Evolutionary conservation across 1,140 invertebrate genomes (phyloP), one percentile per base, ranked within the genome.

Genomic region (Sweltsa coloradensis): DNA sequence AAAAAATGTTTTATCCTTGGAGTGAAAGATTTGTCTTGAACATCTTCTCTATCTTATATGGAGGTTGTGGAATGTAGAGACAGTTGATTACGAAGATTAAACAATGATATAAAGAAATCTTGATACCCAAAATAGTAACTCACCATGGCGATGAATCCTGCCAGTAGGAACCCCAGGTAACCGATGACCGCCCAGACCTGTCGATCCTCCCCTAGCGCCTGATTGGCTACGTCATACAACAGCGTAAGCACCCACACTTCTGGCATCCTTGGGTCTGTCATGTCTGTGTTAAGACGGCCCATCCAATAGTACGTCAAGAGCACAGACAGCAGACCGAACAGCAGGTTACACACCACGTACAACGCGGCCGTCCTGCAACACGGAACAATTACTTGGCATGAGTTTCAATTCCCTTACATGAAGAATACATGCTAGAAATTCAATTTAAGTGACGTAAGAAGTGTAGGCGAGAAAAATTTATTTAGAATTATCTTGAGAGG

Each of bases 141-240:
- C 61, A 72, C 71, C 68, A 70, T 66, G 54, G 67, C 71, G 19
- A 62, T 60, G 45, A 73, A 63, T 26, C 70, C 70, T 31, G 69
- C 58, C 23, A 66, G 62, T 16, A 71, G 48, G 7, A 72, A 56
- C 0, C 63, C 39, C 3, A 62, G 47, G 53, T 66, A 71, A 5
- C 62, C 57, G 6, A 70, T 44, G 21, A 65, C 55, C 6, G 66
- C 61, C 65, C 67, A 68, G 22, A 64, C 47, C 45, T 58, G 58
- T 3, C 3, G 57, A 50, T 39, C 60, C 47, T 5, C 50, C 52
- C n/a, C 53, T 55, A 29, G 61, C 57, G 29, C 13, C 13, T 16
- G 24, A 3, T 62, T 43, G n/a, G 60, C 58, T 3, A 61, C 57
- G 45, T 71, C 64, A 49, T 72, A 72, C 14, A 71, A 63, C 3